These are phyloP conservation scores for Bucorvus abyssinicus DNA, from an alignment of 2,797 vertebrate species.

Conservation along the genomic window DNA sequence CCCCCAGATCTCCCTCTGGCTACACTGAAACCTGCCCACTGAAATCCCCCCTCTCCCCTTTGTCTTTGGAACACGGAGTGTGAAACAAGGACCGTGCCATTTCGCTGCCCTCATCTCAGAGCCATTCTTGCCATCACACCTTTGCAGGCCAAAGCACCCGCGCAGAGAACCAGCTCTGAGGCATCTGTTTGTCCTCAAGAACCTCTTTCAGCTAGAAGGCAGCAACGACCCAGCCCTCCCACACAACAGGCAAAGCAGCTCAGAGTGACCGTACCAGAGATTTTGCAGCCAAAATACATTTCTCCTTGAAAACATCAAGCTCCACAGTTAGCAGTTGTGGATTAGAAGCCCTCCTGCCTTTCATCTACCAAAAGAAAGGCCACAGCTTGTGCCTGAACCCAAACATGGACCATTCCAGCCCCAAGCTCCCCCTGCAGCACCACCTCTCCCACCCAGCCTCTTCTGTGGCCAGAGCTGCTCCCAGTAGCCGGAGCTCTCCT, in stretches of 20 bases:
- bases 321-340: background rate
- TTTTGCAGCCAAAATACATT: background rate
- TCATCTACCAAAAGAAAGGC: background rate
- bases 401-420: background rate
- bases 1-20: background rate
- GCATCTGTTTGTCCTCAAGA: background rate
- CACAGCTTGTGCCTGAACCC: background rate
- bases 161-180: background rate
- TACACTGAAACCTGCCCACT: background rate
- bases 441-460: background rate
- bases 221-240: background rate
- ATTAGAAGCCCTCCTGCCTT: background rate
- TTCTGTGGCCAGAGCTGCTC: background rate
- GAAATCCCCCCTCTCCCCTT: background rate
- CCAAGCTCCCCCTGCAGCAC: background rate
- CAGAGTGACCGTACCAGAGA: background rate
- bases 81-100: background rate
- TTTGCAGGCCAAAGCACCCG: fast-evolving
- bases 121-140: fast-evolving
- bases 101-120: background rate
- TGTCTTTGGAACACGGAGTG: fast-evolving
- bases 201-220: background rate
- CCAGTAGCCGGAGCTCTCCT: background rate
- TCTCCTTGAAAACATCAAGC: background rate
- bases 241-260: background rate